Base-by-base conservation (phyloP, 2,113 vertebrate species). In the Campylomormyrus tamandua region DNA sequence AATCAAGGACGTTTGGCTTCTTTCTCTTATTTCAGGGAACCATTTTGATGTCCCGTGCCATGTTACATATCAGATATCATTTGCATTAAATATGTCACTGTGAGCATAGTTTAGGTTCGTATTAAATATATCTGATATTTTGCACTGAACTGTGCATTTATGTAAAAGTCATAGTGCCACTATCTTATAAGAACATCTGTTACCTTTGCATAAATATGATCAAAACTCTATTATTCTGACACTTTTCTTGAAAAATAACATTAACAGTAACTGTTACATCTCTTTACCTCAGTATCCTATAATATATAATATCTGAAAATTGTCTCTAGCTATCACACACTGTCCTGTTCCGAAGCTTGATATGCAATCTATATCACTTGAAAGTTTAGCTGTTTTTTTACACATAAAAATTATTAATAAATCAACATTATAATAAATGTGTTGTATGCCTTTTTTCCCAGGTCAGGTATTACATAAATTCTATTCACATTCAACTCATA, bases 101-200 rank as follows among this genome's bases (percentile, higher is more conserved):
- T 74, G 58, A 31, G 87, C 31, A 19, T 8, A 62, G 17, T 88
- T 88, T 88, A 39, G 35, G 27, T 56, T 56, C 13, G 1, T 87
- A n/a, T 35, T 52, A 53, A 62, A 62, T 88, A 35, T 62, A 88
- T 88, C 35, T 87, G 27, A 87, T 87, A 53, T 53, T 21, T 87
- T 53, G 85, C 11, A 56, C 50, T 48, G 39, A 84, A 84, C 24
- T n/a, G 83, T 84, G 74, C 35, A 39, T 80, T 80, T 42, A 80
- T 80, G 74, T 42, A 80, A 80, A 80, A 80, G 74, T 42, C 74
- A 80, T 39, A 80, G 74, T 80, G 31, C 48, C n/a, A 27, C 45
- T 50, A 86, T 86, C n/a, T 86, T 31, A 50, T 27, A 48, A 31
- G 21, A 24, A 86, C 45, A 86, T 50, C 45, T 86, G 24, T 86